Percentiles rank a stretch among this genome's conserved stretches.
phyloP scores from a whole-genome alignment of 2,797 vertebrate species.

The Pipistrellus nathusii region DNA sequence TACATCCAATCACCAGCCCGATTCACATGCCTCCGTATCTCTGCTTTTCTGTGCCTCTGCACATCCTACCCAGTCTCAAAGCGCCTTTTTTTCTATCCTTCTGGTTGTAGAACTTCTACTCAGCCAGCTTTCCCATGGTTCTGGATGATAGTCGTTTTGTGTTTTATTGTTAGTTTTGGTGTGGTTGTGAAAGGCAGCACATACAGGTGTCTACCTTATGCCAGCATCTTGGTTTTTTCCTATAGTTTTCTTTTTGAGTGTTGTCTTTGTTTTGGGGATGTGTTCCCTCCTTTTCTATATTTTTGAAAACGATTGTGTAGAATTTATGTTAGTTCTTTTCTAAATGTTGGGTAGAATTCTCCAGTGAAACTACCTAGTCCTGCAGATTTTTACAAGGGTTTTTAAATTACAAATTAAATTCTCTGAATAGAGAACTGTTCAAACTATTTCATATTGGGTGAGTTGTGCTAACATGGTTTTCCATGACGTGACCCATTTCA shows the following conservation, averaged over 20 bases:
- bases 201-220: too few species aligned
- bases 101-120: too few species aligned
- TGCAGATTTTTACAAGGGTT: neutral
- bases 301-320: neutral
- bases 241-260: neutral
- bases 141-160: too few species aligned
- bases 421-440: neutral
- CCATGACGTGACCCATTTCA: neutral
- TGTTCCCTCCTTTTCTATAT: neutral
- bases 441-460: neutral
- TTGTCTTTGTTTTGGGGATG: neutral
- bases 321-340: conserved; percentile 8
- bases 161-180: too few species aligned
- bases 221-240: too few species aligned
- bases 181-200: too few species aligned
- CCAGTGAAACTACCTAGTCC: neutral
- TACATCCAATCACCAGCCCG: too few species aligned
- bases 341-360: conserved; percentile 2
- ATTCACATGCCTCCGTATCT: too few species aligned
- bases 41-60: too few species aligned
- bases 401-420: neutral
- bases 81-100: too few species aligned
- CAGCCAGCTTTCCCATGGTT: too few species aligned
- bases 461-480: neutral
- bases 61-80: too few species aligned